Conservation (phyloP, 2,888 invertebrate species). For the Vesta saturnalis region DNA sequence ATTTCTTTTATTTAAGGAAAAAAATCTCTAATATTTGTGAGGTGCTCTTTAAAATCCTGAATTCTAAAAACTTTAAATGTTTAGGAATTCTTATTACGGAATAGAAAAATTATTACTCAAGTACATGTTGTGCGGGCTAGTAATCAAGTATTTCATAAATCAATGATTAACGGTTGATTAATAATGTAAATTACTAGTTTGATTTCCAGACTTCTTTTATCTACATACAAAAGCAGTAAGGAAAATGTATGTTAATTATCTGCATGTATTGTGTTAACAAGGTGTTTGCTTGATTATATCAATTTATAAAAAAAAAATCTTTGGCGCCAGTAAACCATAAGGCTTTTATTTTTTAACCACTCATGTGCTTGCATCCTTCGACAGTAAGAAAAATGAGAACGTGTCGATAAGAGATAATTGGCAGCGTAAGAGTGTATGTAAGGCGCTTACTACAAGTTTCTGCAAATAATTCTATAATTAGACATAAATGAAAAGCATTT, state of each 20-base stretch:
- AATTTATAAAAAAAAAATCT: constrained; percentile 29
- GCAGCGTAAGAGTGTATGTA: constrained; percentile 22
- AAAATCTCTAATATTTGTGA: too few relatives aligned
- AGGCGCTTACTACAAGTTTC: constrained; percentile 20
- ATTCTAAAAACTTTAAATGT: too few relatives aligned
- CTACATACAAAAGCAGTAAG: constrained; percentile 38
- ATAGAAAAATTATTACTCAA: too few relatives aligned
- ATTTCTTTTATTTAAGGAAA: too few relatives aligned
- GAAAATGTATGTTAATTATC: constrained; percentile 46
- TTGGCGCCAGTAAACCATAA: constrained; percentile 33
- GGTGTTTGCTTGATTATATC: constrained; percentile 45
- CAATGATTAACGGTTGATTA: constrained; percentile 26
- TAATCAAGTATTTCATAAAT: constrained; percentile 26
- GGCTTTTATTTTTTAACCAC: constrained; percentile 27
- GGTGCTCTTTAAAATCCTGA: too few relatives aligned
- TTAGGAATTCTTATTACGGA: too few relatives aligned
- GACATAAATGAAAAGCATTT: background rate
- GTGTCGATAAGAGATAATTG: constrained; percentile 32
- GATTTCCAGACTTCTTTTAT: constrained; percentile 19
- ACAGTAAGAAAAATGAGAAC: constrained; percentile 27
- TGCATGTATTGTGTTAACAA: constrained; percentile 46
- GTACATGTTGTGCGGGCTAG: too few relatives aligned
- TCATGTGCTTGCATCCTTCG: constrained; percentile 27
- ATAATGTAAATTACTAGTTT: constrained; percentile 30
- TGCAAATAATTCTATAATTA: constrained; percentile 16